Base-by-base conservation (phyloP, 2,888 invertebrate species). In the Priocnemis perturbator region DNA sequence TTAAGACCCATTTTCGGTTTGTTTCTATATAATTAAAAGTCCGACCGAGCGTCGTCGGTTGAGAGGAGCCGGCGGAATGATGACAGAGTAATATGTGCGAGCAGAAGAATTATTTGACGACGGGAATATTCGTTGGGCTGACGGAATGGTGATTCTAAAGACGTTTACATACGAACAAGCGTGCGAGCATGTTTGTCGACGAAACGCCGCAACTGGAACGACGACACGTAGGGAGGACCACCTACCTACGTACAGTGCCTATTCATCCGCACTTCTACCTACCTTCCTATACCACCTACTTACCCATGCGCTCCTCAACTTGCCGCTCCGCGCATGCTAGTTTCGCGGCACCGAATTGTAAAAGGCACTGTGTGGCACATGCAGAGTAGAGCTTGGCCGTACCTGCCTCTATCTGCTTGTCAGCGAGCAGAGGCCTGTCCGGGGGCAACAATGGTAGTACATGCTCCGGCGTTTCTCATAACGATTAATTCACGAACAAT, bases 401-500 rank as follows among this genome's bases (percentile, higher is more conserved):
- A 61, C 59, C 57, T 44, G 30, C 59, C 26, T n/a, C n/a, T 60
- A 23, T 23, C n/a, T 26, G 60, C 37, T 37, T 37, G 60, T 20
- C 44, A 57, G 57, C 65, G 60, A 52, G 61, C 53, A 64, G n/a
- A n/a, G 56, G 63, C 67, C 47, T 9, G 37, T 37, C 37, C 37
- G 11, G 37, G 26, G n/a, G 60, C 55, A 72, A 74, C 74, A 74
- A 74, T 74, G 67, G 72, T 62, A 63, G 53, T 63, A 64, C 76
- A 63, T 60, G 71, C 67, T 44, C 69, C 71, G 78, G 77, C 81
- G 76, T 85, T 83, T 85, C 86, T 81, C 86, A 84, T 83, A 80
- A 74, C 83, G 84, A 84, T 85, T 86, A 85, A 86, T 84, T 74
- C 83, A 78, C 64, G 80, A 65, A 85, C 85, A 85, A 85, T 85